phyloP scores from a whole-genome alignment of 2,113 vertebrate species.

The Girardinichthys multiradiatus region DNA sequence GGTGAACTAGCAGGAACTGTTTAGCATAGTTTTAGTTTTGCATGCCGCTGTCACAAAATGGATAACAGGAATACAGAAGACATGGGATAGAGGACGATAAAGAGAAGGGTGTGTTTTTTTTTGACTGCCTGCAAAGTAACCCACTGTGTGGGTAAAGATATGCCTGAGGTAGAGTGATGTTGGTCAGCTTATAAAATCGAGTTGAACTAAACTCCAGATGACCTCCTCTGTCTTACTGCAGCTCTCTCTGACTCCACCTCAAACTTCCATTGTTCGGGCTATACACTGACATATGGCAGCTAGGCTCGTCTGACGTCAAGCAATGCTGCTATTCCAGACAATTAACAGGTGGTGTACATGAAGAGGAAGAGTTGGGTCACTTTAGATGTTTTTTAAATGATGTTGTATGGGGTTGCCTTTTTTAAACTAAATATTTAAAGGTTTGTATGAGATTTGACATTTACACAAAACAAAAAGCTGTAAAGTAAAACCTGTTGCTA shows the following conservation, averaged over 20 bases:
- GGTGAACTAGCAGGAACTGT: slow-evolving; percentile 25
- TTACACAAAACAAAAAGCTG: neutral
- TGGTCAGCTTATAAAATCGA: slow-evolving; percentile 32
- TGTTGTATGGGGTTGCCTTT: neutral
- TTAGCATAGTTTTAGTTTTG: slow-evolving; percentile 22
- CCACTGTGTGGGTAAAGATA: slow-evolving; percentile 1
- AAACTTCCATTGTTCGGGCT: slow-evolving; percentile 22
- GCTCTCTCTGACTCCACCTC: slow-evolving; percentile 9
- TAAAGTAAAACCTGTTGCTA: too few species aligned
- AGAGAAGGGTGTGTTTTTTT: slow-evolving; percentile 12
- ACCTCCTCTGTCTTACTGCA: slow-evolving; percentile 43
- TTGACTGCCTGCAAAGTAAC: slow-evolving; percentile 9
- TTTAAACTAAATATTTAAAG: neutral
- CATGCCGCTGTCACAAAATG: slow-evolving; percentile 24
- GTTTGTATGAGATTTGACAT: neutral
- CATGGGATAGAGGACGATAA: slow-evolving; percentile 10
- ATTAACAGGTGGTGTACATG: slow-evolving; percentile 35
- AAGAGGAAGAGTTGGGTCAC: slow-evolving; percentile 14
- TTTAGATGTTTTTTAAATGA: neutral
- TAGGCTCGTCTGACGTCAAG: slow-evolving; percentile 31
- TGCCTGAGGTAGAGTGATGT: slow-evolving; percentile 41
- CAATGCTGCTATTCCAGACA: slow-evolving; percentile 8
- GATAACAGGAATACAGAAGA: slow-evolving; percentile 12
- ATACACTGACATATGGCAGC: slow-evolving; percentile 35
- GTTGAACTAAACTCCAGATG: slow-evolving; percentile 44